phyloP scores from a whole-genome alignment of 2,797 vertebrate species.

The Lithobates sylvaticus region DNA sequence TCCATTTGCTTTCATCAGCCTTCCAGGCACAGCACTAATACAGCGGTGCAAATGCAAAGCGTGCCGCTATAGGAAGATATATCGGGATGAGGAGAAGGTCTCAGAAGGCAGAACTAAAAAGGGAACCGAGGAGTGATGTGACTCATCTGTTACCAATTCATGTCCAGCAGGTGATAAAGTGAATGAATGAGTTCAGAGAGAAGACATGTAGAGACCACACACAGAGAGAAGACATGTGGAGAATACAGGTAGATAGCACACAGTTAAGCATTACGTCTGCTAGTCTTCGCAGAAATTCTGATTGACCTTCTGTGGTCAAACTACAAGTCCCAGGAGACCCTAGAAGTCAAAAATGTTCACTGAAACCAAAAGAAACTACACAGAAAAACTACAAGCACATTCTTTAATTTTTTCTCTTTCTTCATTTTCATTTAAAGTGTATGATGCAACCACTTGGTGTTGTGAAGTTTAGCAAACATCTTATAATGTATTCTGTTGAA shows the following conservation, averaged over 20 bases:
- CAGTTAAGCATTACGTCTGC: too few relatives aligned
- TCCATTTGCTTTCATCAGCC: conserved; percentile 23
- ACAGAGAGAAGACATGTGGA: background rate
- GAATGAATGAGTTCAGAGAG: conserved; percentile 8
- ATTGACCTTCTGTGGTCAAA: background rate
- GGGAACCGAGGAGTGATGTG: background rate
- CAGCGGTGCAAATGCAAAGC: background rate
- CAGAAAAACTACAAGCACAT: too few relatives aligned
- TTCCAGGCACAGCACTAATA: conserved; percentile 4
- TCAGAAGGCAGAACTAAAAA: conserved; percentile 3
- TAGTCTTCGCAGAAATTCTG: background rate
- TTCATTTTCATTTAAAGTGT: too few relatives aligned
- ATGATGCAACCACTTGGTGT: too few relatives aligned
- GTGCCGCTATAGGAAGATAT: background rate
- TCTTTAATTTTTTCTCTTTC: too few relatives aligned
- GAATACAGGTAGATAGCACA: background rate
- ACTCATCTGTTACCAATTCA: conserved; percentile 9
- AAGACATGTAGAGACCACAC: background rate
- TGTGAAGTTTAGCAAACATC: too few relatives aligned
- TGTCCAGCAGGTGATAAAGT: conserved; percentile 26
- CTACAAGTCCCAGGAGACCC: background rate
- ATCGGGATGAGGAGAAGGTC: background rate
- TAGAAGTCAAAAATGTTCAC: too few relatives aligned
- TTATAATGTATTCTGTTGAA: too few relatives aligned
- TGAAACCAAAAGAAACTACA: too few relatives aligned